Base-by-base conservation (phyloP, 2,113 vertebrate genomes). In the Fukomys damarensis region DNA sequence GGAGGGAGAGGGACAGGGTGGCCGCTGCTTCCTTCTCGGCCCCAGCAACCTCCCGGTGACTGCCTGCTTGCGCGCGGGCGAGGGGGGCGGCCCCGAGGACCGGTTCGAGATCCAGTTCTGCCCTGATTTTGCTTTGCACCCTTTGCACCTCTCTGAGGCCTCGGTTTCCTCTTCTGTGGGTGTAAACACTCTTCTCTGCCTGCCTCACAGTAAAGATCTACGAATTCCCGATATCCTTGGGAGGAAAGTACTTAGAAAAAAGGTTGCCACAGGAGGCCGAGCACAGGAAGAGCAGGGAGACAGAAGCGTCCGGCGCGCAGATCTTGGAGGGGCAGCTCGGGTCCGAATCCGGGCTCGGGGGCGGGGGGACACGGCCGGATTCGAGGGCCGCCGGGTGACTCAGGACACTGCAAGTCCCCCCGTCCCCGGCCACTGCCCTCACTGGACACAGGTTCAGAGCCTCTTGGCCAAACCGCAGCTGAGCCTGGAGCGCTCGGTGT, bases 261-360 rank as follows among this genome's bases (percentile, higher is more conserved):
- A 54, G 77, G 56, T 19, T 32, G 65, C 3, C 56, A 54, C 43
- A 17, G 28, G 56, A 32, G 58, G 26, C 43, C 16, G 70, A n/a
- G 56, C 12, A 0, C 35, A 5, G 8, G 9, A 0, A 38, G 49
- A 43, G 61, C 12, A 49, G n/a, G 54, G 5, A 3, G 56, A 16
- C 28, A 11, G 20, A 32, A 56, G 16, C 13, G 54, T 28, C 4
- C 49, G 0, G 77, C 4, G 88, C 28, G 49, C 19, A 70, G 41
- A 61, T 19, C 85, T 4, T 1, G n/a, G 3, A 19, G 54, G 49
- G 12, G 28, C 52, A 28, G n/a, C 81, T 26, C 38, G 0, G 61
- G 56, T 13, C 22, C 1, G 14, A 49, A 4, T 22, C 24, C 30
- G 11, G 2, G 43, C 54, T 77, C 41, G 41, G 0, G 11, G 2